Conservation (phyloP, 2,113 vertebrate species). For the Paramormyrops kingsleyae region DNA sequence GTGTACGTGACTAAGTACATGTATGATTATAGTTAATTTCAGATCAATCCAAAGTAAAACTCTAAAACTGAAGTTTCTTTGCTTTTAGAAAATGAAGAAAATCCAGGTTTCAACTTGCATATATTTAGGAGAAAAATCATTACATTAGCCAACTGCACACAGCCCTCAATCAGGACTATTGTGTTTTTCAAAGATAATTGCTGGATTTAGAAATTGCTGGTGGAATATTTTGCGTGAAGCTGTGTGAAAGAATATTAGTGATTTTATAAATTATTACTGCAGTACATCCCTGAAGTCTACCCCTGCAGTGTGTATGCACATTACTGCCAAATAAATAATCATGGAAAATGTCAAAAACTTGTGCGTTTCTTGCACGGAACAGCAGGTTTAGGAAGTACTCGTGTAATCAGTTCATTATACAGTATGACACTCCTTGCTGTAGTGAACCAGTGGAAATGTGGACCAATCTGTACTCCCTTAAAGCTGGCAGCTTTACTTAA, state of each 20-base stretch:
- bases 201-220: not conserved
- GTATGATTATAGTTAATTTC: not conserved
- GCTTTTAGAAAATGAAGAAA: not conserved
- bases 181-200: not conserved
- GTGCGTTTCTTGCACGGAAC: not conserved
- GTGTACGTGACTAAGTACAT: not conserved
- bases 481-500: not conserved
- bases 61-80: not conserved
- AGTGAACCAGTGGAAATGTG: not conserved
- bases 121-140: not conserved
- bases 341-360: not conserved
- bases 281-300: too few relatives aligned
- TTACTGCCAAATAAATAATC: slow-evolving; percentile 7
- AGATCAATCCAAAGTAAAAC: not conserved
- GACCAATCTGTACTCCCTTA: not conserved
- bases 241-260: not conserved
- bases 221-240: not conserved
- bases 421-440: not conserved
- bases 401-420: not conserved
- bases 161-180: not conserved
- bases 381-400: not conserved
- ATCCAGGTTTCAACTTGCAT: not conserved
- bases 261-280: not conserved
- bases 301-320: not conserved
- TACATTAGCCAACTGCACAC: not conserved